Evolutionary conservation across 1,140 invertebrate species (phyloP), one percentile per base, ranked within the genome.

Genomic region (Neodiprion fabricii): DNA sequence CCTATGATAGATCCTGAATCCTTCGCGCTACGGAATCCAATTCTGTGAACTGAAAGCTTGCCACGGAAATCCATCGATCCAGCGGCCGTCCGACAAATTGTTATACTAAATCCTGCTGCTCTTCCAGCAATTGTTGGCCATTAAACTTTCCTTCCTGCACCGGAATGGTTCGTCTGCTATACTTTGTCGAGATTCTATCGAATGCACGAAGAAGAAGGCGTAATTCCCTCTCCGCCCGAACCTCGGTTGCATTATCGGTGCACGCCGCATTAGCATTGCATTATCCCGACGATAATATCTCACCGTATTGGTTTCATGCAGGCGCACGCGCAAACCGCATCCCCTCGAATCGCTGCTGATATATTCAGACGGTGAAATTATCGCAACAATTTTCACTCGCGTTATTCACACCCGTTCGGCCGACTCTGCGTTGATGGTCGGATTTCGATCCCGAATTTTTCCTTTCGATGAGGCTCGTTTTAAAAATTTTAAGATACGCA

Each of bases 191-290:
- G 53, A 61, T 61, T 61, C 53, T 61, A 61, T 61, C 5, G 9
- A 61, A 12, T 40, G 28, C 53, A 7, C 53, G 5, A 61, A 61
- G 53, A 61, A 61, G 4, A 17, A 61, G 53, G n/a, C 8, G 11
- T 17, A 61, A 61, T 17, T 61, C 28, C 53, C 53, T 61, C n/a
- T 61, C 53, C 53, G 9, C 4, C 11, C 53, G 53, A 61, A 8
- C 53, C 53, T 14, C 0, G 53, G 7, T 14, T 17, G 11, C 28
- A 40, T 9, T 61, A 17, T 17, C 53, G 53, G 53, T 61, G 53
- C 53, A 61, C 8, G 53, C 11, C 53, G 53, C 53, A 61, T 61
- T 61, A 61, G 53, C 53, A 61, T 61, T 61, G 53, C 53, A 61
- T 61, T 14, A 61, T 9, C 28, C 28, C 28, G 28, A 61, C 1